These are phyloP conservation scores for Synanthedon formicaeformis DNA, from an alignment of 2,888 invertebrate species.

Conservation along the genomic window DNA sequence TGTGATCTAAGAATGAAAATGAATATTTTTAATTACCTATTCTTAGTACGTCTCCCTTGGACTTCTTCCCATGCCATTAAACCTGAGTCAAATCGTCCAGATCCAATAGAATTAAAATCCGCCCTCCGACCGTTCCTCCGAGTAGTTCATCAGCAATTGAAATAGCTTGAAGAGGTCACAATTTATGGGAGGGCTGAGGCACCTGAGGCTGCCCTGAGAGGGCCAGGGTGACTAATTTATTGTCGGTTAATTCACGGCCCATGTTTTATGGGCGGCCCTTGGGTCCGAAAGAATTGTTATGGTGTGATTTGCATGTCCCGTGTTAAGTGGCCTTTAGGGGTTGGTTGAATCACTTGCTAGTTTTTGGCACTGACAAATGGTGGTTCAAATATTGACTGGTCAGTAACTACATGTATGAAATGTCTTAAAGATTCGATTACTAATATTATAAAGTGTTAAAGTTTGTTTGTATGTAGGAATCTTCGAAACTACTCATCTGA, in stretches of 20 bases:
- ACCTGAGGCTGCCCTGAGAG: constrained; percentile 29
- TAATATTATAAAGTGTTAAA: no score
- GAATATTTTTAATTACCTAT: no score
- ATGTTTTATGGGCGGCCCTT: constrained; percentile 31
- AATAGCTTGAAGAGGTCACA: constrained; percentile 22
- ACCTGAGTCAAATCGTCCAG: background rate
- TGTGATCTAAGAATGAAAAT: no score
- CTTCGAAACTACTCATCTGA: no score
- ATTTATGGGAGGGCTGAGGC: constrained; percentile 33
- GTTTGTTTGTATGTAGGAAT: no score
- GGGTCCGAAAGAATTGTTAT: constrained; percentile 42
- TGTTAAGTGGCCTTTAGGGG: constrained; percentile 29
- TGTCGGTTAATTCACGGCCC: constrained; percentile 43
- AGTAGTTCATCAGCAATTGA: constrained; percentile 12
- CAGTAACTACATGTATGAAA: background rate
- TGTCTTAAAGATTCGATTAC: background rate
- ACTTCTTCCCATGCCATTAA: no score
- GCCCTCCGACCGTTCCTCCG: background rate
- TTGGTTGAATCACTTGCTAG: constrained; percentile 1
- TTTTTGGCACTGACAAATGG: constrained; percentile 9
- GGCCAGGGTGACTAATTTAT: constrained; percentile 40
- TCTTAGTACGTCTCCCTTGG: no score
- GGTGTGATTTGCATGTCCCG: constrained; percentile 56
- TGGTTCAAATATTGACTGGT: background rate
- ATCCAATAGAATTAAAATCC: background rate